These are phyloP conservation scores for Phortica magna DNA, from an alignment of 2,888 invertebrate genomes.

Conservation along the genomic window DNA sequence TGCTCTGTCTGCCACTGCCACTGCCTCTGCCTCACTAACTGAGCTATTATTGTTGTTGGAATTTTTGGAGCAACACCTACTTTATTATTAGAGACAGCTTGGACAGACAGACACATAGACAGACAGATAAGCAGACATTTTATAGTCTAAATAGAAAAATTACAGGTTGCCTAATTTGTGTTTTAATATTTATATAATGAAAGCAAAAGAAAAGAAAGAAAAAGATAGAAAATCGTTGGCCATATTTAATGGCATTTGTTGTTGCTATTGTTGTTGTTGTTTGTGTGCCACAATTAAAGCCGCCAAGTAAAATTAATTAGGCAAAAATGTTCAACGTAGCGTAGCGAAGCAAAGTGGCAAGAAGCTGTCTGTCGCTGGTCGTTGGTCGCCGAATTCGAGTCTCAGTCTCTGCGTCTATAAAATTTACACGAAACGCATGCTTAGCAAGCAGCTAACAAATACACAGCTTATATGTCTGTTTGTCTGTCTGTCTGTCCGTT, in stretches of 20 bases:
- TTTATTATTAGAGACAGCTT: constrained; percentile 61
- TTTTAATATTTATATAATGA: constrained; percentile 54
- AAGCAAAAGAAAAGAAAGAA: constrained; percentile 4
- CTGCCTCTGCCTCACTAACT: background rate
- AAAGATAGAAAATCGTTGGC: constrained; percentile 8
- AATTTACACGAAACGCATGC: too few relatives aligned
- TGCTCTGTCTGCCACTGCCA: background rate
- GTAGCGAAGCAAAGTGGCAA: constrained; percentile 51
- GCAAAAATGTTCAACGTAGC: constrained; percentile 74
- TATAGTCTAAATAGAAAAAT: constrained; percentile 70
- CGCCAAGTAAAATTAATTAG: constrained; percentile 73
- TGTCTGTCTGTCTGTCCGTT: too few relatives aligned
- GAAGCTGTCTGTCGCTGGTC: constrained; percentile 41
- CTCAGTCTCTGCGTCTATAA: too few relatives aligned
- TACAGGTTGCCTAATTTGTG: constrained; percentile 73
- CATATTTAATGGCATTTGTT: constrained; percentile 58
- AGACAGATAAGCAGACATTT: constrained; percentile 46
- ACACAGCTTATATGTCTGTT: too few relatives aligned
- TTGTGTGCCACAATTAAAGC: constrained; percentile 44
- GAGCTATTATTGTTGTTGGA: constrained; percentile 36
- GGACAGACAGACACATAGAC: constrained; percentile 8
- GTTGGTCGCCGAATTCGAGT: constrained; percentile 5
- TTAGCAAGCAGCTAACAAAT: too few relatives aligned
- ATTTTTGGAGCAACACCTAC: constrained; percentile 64
- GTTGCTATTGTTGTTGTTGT: constrained; percentile 66